These are phyloP conservation scores for Drosophila parabipectinata DNA, from an alignment of 1,140 invertebrate genomes.

Conservation along the genomic window DNA sequence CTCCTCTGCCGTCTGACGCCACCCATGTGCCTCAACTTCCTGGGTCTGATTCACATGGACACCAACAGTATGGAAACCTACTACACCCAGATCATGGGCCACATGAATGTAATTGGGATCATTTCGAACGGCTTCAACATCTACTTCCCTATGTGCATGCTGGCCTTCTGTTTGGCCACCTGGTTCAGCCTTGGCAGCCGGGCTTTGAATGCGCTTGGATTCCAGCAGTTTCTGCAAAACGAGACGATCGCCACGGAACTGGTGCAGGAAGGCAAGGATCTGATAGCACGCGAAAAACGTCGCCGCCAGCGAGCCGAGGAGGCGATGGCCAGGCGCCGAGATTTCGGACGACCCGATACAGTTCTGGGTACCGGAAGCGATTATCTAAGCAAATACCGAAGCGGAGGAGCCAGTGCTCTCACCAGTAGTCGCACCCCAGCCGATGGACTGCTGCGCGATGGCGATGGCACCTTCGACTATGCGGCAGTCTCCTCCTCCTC, in stretches of 20 bases:
- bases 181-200: slow-evolving; percentile 97
- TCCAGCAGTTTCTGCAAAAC: slow-evolving; percentile 97
- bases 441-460: slow-evolving; percentile 82
- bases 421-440: slow-evolving; percentile 57
- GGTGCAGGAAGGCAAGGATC: slow-evolving; percentile 95
- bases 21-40: slow-evolving; percentile 98
- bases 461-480: slow-evolving; percentile 69
- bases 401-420: slow-evolving; percentile 70
- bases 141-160: slow-evolving; percentile 98
- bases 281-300: slow-evolving; percentile 94
- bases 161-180: slow-evolving; percentile 96
- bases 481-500: slow-evolving; percentile 65
- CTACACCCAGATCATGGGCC: slow-evolving; percentile 96
- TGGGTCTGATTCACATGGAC: slow-evolving; percentile 98
- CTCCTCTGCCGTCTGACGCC: slow-evolving; percentile 98
- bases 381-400: slow-evolving; percentile 84
- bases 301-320: slow-evolving; percentile 92
- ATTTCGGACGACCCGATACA: slow-evolving; percentile 87
- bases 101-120: slow-evolving; percentile 99
- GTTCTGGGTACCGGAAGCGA: slow-evolving; percentile 84
- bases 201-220: slow-evolving; percentile 94
- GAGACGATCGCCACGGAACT: slow-evolving; percentile 97
- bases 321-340: slow-evolving; percentile 88
- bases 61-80: slow-evolving; percentile 71
- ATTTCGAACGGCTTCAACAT: slow-evolving; percentile 99